These are phyloP conservation scores for Bambusicola thoracicus DNA, from an alignment of 2,113 vertebrate species.

Conservation along the genomic window DNA sequence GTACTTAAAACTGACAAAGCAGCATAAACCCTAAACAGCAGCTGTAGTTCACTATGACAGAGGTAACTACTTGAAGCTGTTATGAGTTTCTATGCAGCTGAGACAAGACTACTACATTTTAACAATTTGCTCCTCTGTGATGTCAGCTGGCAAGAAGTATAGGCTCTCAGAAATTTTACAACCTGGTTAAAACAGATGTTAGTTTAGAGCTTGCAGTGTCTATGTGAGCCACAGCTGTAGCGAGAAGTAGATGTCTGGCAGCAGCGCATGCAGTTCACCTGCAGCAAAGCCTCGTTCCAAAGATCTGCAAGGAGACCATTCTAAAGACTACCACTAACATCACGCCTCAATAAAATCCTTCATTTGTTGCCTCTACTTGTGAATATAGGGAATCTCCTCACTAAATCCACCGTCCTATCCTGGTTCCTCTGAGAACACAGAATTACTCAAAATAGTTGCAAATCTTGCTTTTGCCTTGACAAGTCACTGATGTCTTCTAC, in stretches of 20 bases:
- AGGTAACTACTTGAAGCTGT: neutral
- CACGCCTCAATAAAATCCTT: neutral
- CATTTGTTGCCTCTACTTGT: neutral
- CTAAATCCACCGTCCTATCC: neutral
- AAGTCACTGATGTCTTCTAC: neutral
- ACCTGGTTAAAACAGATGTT: neutral
- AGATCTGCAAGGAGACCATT: neutral
- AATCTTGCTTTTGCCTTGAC: neutral
- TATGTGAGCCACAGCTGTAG: neutral
- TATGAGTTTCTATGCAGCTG: neutral
- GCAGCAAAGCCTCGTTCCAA: neutral
- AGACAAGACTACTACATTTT: neutral
- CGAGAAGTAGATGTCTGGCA: neutral
- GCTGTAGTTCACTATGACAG: neutral
- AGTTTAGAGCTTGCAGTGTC: neutral
- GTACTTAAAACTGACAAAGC: neutral
- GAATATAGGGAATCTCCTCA: neutral
- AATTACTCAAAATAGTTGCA: neutral
- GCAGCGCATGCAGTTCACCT: neutral
- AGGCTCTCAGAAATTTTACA: neutral
- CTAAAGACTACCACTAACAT: neutral
- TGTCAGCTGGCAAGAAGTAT: neutral
- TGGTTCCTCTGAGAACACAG: neutral
- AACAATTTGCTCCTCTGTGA: neutral
- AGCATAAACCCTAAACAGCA: neutral